A percentile compares a stretch with the other conserved stretches of the same genome.
phyloP scores from a whole-genome alignment of 2,113 vertebrate genomes.

The Quiscalus mexicanus region DNA sequence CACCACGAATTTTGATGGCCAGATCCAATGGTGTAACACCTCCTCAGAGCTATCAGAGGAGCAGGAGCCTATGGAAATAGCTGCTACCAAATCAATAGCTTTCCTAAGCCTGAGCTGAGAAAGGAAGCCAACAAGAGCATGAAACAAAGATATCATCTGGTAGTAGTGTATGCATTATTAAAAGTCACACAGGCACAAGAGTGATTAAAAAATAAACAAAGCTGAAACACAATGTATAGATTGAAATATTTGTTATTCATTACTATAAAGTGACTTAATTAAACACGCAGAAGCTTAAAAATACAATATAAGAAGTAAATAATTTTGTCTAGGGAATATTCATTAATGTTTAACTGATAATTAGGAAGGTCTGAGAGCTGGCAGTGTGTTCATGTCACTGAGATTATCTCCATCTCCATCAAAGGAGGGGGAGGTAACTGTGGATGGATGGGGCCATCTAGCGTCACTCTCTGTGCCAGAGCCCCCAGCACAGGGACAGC shows the following conservation, averaged over 20 bases:
- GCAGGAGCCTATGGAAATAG: not conserved
- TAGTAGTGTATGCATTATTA: not conserved
- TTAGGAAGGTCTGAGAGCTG: not conserved
- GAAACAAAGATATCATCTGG: not conserved
- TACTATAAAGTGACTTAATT: not conserved
- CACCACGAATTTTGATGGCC: not conserved
- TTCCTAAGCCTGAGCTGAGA: not conserved
- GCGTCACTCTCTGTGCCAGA: not conserved
- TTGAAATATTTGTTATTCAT: not conserved
- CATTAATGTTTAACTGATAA: not conserved
- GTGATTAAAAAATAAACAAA: not conserved
- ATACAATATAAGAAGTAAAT: not conserved
- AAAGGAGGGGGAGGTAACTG: not conserved
- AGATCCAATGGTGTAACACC: accelerated
- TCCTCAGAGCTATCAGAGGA: not conserved
- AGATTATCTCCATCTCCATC: not conserved
- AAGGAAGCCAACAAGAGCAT: not conserved
- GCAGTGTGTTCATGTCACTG: not conserved
- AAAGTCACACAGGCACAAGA: not conserved
- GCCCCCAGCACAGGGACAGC: not conserved
- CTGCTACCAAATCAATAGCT: not conserved
- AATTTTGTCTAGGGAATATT: not conserved
- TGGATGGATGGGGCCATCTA: conserved; percentile 22
- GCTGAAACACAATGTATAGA: not conserved
- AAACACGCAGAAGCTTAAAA: not conserved